Evolutionary conservation across 2,797 vertebrate genomes (phyloP).

Genomic region (Geotrypetes seraphini): DNA sequence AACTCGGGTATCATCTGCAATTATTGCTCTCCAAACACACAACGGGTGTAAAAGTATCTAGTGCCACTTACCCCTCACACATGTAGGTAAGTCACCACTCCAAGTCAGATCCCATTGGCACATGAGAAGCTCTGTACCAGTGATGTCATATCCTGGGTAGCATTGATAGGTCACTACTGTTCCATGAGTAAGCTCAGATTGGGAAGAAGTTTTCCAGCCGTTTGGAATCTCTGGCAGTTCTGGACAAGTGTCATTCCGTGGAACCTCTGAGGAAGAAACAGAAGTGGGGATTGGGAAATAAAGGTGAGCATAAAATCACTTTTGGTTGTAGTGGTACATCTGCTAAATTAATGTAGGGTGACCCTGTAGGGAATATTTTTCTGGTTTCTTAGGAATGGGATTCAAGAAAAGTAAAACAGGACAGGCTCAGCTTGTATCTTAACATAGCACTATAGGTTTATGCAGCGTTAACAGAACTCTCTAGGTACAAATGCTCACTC

Average conservation of each 20-base stretch:
- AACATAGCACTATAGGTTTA: too few species aligned
- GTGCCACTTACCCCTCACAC: slow-evolving; percentile 75
- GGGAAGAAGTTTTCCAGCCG: slow-evolving; percentile 86
- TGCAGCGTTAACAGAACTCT: too few species aligned
- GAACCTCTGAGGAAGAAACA: slow-evolving; percentile 62
- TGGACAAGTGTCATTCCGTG: slow-evolving; percentile 87
- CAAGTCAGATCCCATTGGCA: slow-evolving; percentile 95
- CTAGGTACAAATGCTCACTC: too few species aligned
- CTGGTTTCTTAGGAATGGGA: too few species aligned
- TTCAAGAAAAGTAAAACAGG: too few species aligned
- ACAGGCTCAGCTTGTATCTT: too few species aligned
- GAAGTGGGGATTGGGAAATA: background rate
- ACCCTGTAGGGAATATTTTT: too few species aligned
- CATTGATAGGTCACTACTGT: slow-evolving; percentile 91
- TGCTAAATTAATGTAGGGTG: too few species aligned
- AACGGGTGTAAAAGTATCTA: too few species aligned
- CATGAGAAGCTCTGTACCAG: slow-evolving; percentile 81
- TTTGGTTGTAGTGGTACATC: too few species aligned
- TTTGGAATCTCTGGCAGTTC: slow-evolving; percentile 87
- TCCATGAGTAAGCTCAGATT: slow-evolving; percentile 84
- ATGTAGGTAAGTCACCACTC: slow-evolving; percentile 83
- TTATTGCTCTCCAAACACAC: too few species aligned
- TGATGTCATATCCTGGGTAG: slow-evolving; percentile 82
- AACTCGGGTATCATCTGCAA: too few species aligned
- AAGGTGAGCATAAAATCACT: accelerated